phyloP scores from a whole-genome alignment of 1,140 invertebrate genomes.

The Bombus waltoni region DNA sequence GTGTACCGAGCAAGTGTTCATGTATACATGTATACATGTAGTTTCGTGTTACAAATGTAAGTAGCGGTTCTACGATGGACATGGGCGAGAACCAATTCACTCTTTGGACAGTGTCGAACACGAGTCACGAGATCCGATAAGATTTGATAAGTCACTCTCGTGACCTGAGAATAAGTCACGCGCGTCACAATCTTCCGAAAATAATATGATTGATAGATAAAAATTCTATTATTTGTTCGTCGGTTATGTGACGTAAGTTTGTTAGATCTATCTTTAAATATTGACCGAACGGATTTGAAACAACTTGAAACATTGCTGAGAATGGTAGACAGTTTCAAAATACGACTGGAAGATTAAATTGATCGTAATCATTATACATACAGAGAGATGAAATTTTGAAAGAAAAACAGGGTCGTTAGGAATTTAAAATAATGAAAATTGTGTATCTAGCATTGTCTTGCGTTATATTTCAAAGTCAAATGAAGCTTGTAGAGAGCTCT shows the following conservation, averaged over 20 bases:
- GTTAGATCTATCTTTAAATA: constrained; percentile 20
- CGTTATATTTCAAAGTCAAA: no score
- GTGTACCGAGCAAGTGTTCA: neutral
- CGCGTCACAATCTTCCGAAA: neutral
- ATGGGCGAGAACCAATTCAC: neutral
- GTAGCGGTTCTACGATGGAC: no score
- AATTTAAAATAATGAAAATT: neutral
- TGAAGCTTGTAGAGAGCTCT: no score
- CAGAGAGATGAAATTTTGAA: neutral
- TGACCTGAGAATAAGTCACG: constrained; percentile 28
- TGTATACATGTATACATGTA: neutral
- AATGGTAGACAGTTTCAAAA: constrained; percentile 19
- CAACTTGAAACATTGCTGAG: neutral
- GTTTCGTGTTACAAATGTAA: neutral
- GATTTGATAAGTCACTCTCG: constrained; percentile 17
- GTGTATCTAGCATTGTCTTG: neutral
- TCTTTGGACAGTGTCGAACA: constrained; percentile 13
- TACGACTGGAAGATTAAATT: neutral
- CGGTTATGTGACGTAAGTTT: neutral
- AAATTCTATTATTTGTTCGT: neutral
- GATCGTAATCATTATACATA: neutral
- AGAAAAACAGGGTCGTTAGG: neutral
- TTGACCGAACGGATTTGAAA: neutral
- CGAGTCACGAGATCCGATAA: constrained; percentile 57
- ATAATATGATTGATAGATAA: neutral